Conservation (phyloP, 2,113 vertebrate species). For the Stomatorhinus ivindoensis region DNA sequence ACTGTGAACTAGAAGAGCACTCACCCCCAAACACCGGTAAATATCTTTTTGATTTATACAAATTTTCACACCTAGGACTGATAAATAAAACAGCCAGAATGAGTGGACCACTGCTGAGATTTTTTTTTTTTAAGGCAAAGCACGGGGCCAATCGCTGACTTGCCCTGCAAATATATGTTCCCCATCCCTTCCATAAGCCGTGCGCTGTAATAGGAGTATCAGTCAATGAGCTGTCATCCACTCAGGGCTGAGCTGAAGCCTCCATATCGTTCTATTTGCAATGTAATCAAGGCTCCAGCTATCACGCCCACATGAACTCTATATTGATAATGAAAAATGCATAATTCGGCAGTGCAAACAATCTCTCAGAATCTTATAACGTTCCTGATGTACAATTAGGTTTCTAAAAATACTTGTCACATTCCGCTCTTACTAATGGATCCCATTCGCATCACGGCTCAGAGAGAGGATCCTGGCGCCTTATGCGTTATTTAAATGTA, state of each 20-base stretch:
- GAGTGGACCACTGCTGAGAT: not conserved
- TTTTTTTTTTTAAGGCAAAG: conserved; percentile 13
- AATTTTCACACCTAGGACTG: not conserved
- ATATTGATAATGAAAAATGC: conserved; percentile 34
- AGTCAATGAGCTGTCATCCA: conserved; percentile 34
- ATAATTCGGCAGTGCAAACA: conserved; percentile 25
- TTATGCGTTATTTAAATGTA: conserved; percentile 21
- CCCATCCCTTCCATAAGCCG: conserved; percentile 19
- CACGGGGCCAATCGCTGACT: conserved; percentile 17
- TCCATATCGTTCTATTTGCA: conserved; percentile 26
- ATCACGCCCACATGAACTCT: conserved; percentile 31
- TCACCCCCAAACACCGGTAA: not conserved
- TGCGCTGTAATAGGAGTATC: conserved; percentile 28
- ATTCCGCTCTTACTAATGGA: conserved; percentile 2
- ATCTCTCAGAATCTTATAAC: conserved; percentile 14
- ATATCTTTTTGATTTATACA: conserved; percentile 21
- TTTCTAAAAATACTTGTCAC: not conserved
- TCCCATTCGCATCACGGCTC: not conserved
- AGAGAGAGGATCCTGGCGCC: not conserved
- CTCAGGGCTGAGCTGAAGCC: conserved; percentile 22
- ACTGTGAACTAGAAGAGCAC: not conserved
- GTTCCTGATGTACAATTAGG: conserved; percentile 1
- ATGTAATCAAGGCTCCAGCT: conserved; percentile 18
- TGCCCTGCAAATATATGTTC: conserved; percentile 20
- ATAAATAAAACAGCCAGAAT: conserved; percentile 17